These are phyloP conservation scores for Poecilia gillii DNA, from an alignment of 2,797 vertebrate genomes.

Conservation along the genomic window DNA sequence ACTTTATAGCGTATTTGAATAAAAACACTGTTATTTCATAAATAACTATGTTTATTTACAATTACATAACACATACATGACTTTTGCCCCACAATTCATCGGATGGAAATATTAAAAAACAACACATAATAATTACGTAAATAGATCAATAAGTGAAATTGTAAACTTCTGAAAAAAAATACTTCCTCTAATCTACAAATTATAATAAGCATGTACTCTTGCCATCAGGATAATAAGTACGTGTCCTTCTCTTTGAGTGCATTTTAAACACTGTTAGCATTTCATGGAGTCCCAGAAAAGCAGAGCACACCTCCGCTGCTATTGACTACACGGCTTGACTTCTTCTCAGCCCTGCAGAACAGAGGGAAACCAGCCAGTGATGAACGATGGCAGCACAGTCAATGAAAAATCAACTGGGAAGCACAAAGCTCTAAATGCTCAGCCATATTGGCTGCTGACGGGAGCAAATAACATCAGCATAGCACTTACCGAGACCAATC, in stretches of 20 bases:
- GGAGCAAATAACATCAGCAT: constrained; percentile 84
- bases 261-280: constrained; percentile 41
- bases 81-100: not conserved
- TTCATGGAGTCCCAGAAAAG: constrained; percentile 46
- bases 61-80: not conserved
- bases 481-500: constrained; percentile 84
- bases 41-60: not conserved
- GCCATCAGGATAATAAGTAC: not conserved
- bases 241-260: not conserved
- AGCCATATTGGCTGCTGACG: constrained; percentile 85
- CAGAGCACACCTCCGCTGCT: constrained; percentile 52
- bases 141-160: not conserved
- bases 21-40: not conserved
- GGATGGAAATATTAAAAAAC: not conserved
- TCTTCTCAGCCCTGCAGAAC: constrained; percentile 63
- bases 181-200: not conserved
- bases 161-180: not conserved
- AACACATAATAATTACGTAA: not conserved
- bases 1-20: not conserved
- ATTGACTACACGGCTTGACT: constrained; percentile 61
- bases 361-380: constrained; percentile 75
- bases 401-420: constrained; percentile 85
- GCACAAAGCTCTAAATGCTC: constrained; percentile 85
- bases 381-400: constrained; percentile 83
- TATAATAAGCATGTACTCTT: constrained; percentile 13